Evolutionary conservation across 2,888 invertebrate species (phyloP), one percentile per base, ranked within the genome.

Genomic region (Ctenicera cuprea): DNA sequence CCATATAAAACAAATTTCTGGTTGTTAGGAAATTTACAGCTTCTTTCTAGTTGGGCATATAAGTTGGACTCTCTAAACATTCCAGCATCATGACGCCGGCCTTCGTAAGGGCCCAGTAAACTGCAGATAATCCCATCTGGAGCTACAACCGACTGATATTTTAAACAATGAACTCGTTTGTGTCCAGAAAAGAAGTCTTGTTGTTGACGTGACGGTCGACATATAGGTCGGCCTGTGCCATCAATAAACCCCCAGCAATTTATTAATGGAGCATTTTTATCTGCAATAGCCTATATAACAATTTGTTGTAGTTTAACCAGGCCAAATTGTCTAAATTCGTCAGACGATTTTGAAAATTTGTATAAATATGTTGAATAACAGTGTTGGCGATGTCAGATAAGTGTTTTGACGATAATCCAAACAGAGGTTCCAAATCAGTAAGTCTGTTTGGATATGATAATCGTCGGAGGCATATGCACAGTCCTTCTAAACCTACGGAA

Each of bases 41-140:
- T 50, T 64, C 63, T 22, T 61, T 75, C 64, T 16, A 80, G 50
- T 62, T 80, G 65, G 18, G 63, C 70, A 59, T 77, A 76, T 8
- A 79, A 20, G 14, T 66, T 66, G 11, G 71, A 63, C 33, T 80
- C 73, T 52, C 76, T 71, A 43, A 78, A 76, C 14, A 79, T 78
- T n/a, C 72, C 73, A 14, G 77, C 77, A 72, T 78, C 77, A 75
- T 79, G 76, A 18, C 78, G 41, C 30, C 77, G 59, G 16, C 78
- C 75, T 22, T 41, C 38, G 69, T 63, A 74, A 61, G 77, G 52
- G 20, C 77, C 79, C 26, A 61, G 65, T 16, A 78, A 61, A 52
- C 63, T 78, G n/a, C 71, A 62, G 26, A 75, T 64, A 65, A 78
- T 73, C n/a, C 76, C 78, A 74, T 79, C 77, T 41, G 78, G 79